Evolutionary conservation across 2,888 invertebrate genomes (phyloP).

Genomic region (Melanchra persicariae): DNA sequence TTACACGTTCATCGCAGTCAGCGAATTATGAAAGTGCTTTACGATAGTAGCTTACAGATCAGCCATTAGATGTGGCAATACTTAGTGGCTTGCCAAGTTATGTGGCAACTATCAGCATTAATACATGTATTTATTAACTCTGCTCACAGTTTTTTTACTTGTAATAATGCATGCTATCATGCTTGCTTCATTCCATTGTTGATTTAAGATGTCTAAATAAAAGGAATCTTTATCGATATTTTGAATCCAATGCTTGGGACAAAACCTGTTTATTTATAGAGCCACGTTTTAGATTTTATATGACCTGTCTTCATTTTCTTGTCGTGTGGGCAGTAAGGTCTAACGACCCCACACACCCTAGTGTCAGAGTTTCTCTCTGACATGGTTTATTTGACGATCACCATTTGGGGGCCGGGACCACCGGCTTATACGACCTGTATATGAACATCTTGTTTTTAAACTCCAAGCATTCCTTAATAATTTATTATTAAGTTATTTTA

Average conservation of each 20-base stretch:
- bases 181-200: not conserved
- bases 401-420: no score
- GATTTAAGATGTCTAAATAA: not conserved
- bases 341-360: no score
- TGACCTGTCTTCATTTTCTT: no score
- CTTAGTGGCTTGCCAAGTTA: conserved; percentile 43
- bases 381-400: no score
- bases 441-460: conserved; percentile 6
- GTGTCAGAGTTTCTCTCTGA: no score
- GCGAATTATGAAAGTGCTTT: conserved; percentile 54
- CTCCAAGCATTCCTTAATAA: not conserved
- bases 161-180: conserved; percentile 1
- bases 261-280: no score
- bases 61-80: conserved; percentile 50
- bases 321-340: no score
- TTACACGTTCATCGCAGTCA: conserved; percentile 29
- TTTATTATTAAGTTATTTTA: conserved; percentile 33
- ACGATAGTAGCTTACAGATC: conserved; percentile 44
- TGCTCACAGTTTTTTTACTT: conserved; percentile 26
- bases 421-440: no score
- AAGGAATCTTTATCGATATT: no score
- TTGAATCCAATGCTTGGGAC: no score
- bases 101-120: conserved; percentile 38
- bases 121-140: conserved; percentile 29
- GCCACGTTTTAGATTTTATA: no score